Conservation (phyloP, 2,113 vertebrate genomes). For the Anarrhichthys ocellatus region DNA sequence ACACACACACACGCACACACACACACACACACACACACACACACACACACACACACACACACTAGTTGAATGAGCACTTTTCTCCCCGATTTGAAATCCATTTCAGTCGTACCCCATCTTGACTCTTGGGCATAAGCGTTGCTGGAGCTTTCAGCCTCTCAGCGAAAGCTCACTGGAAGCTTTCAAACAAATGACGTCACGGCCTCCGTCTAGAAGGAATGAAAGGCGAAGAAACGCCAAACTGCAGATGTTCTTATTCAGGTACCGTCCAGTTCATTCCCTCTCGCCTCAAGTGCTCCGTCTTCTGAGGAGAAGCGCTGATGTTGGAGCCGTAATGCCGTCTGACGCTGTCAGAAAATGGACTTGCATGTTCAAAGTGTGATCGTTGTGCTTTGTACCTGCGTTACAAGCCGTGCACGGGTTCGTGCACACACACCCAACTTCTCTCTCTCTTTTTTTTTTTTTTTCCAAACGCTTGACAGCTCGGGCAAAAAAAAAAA, state of each 20-base stretch:
- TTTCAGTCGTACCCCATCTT: constrained; percentile 61
- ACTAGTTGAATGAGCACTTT: constrained; percentile 76
- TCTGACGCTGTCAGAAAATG: constrained; percentile 37
- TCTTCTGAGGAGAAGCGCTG: constrained; percentile 29
- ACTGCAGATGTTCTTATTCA: constrained; percentile 18
- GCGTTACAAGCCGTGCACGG: constrained; percentile 5
- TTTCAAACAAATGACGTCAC: constrained; percentile 70
- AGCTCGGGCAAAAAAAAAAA: constrained; percentile 34
- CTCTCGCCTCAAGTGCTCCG: neutral
- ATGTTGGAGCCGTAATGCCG: neutral
- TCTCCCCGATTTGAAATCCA: constrained; percentile 66
- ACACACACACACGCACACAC: constrained; percentile 11
- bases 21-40: constrained; percentile 21
- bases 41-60: constrained; percentile 40
- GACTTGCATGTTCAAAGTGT: constrained; percentile 46
- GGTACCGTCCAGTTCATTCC: constrained; percentile 19
- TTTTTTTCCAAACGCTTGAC: constrained; percentile 46
- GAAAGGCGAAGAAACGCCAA: constrained; percentile 27
- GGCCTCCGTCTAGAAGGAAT: constrained; percentile 27
- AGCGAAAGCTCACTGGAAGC: constrained; percentile 57
- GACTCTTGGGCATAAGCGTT: constrained; percentile 49
- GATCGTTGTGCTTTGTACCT: constrained; percentile 58
- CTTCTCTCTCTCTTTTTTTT: constrained; percentile 23
- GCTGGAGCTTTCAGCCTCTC: constrained; percentile 58
- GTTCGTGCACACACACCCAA: neutral